phyloP scores from a whole-genome alignment of 2,797 vertebrate genomes.

The Rachycentron canadum region DNA sequence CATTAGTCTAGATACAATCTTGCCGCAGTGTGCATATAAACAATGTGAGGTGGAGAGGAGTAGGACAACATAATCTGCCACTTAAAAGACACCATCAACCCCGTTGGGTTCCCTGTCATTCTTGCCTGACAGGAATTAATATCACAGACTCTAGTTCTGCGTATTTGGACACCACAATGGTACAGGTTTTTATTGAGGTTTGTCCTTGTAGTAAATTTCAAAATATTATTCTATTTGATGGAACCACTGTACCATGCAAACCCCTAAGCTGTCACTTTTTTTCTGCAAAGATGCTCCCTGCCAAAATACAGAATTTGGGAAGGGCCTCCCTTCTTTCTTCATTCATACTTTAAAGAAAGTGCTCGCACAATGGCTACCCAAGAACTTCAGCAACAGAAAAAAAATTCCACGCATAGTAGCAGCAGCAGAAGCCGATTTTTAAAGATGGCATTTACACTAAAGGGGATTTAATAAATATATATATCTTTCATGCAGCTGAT shows the following conservation, averaged over 20 bases:
- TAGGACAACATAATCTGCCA: constrained; percentile 61
- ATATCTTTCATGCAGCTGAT: neutral
- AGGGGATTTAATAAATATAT: neutral
- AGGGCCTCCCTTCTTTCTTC: constrained; percentile 47
- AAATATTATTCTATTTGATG: constrained; percentile 69
- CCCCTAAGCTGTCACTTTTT: constrained; percentile 58
- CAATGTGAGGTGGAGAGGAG: constrained; percentile 54
- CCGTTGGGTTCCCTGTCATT: constrained; percentile 41
- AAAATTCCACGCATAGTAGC: neutral
- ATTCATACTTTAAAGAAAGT: constrained; percentile 54
- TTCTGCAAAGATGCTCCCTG: constrained; percentile 57
- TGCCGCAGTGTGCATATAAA: constrained; percentile 71
- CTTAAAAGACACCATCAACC: constrained; percentile 58
- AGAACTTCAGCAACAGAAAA: constrained; percentile 38
- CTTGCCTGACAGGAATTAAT: constrained; percentile 52
- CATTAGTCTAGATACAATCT: constrained; percentile 76
- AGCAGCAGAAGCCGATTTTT: constrained; percentile 25
- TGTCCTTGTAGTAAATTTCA: constrained; percentile 59
- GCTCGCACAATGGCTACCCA: constrained; percentile 37
- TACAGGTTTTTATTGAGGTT: constrained; percentile 40
- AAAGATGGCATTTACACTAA: constrained; percentile 26
- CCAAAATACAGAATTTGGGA: constrained; percentile 44
- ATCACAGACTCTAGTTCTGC: constrained; percentile 34
- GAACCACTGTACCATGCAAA: constrained; percentile 63
- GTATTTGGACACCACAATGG: constrained; percentile 40